These are phyloP conservation scores for Remorina albescens DNA, from an alignment of 2,797 vertebrate genomes.

Conservation along the genomic window DNA sequence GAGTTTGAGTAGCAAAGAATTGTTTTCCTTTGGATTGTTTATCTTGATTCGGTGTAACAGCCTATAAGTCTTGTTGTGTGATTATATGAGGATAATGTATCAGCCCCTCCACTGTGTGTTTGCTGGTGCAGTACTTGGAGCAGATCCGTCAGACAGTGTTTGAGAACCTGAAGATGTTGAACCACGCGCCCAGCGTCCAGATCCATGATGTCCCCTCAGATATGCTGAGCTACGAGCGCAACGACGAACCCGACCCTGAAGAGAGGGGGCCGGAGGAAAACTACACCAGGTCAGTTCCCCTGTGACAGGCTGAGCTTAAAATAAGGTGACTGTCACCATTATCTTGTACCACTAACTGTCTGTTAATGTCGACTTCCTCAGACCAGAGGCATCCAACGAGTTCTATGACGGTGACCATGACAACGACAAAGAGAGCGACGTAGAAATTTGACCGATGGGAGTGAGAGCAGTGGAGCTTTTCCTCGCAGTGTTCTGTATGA, in stretches of 20 bases:
- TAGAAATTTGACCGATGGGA: slow-evolving; percentile 89
- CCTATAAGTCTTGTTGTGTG: background rate
- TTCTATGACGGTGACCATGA: slow-evolving; percentile 98
- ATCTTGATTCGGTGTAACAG: background rate
- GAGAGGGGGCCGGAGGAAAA: slow-evolving; percentile 94
- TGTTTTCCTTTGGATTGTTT: background rate
- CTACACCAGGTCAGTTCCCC: slow-evolving; percentile 88
- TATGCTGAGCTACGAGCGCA: slow-evolving; percentile 94
- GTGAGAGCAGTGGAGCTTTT: background rate
- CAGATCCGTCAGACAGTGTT: slow-evolving; percentile 98
- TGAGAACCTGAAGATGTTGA: slow-evolving; percentile 99
- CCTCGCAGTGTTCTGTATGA: background rate
- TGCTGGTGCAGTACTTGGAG: slow-evolving; percentile 90
- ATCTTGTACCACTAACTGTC: background rate
- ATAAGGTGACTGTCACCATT: background rate
- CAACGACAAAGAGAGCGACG: slow-evolving; percentile 98
- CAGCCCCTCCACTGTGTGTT: rapidly evolving
- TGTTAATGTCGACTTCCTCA: slow-evolving; percentile 56
- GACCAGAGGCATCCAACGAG: slow-evolving; percentile 95
- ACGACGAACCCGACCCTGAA: slow-evolving; percentile 94
- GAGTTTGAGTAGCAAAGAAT: background rate
- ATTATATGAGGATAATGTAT: too few relatives aligned
- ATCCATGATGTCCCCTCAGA: slow-evolving; percentile 98
- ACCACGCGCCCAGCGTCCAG: slow-evolving; percentile 97
- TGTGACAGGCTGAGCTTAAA: background rate